A percentile compares a stretch with the other conserved stretches of the same genome.
These are phyloP conservation scores for Lophotriccus pileatus DNA, from an alignment of 2,797 vertebrate species.

Conservation along the genomic window DNA sequence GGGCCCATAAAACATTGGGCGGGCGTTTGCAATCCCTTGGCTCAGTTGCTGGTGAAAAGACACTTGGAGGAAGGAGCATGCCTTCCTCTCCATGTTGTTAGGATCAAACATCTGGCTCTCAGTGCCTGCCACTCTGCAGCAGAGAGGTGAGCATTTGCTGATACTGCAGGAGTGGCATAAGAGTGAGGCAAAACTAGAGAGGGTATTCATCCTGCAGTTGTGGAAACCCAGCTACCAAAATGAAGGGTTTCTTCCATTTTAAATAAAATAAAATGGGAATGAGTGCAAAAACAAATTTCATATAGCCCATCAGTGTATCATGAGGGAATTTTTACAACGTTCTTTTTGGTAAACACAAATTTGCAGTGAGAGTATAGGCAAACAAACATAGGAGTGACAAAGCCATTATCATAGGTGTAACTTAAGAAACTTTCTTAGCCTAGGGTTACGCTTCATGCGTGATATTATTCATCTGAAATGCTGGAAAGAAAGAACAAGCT, in stretches of 20 bases:
- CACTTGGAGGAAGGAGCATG: slow-evolving; percentile 16
- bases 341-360: neutral
- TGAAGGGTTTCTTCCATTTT: neutral
- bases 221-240: neutral
- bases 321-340: neutral
- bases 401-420: neutral
- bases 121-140: neutral
- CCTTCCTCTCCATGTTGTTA: neutral
- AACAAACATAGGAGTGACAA: neutral
- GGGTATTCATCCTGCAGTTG: neutral
- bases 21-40: slow-evolving; percentile 38
- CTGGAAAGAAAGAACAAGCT: slow-evolving; percentile 11
- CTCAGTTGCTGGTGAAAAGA: slow-evolving; percentile 16
- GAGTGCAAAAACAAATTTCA: neutral
- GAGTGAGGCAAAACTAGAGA: neutral
- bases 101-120: neutral
- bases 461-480: neutral
- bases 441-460: neutral
- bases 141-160: neutral
- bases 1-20: neutral
- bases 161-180: neutral
- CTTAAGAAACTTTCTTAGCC: neutral
- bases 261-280: neutral
- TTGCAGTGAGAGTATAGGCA: neutral
- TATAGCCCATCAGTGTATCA: rapidly evolving